Evolutionary conservation across 2,113 vertebrate species (phyloP).

Genomic region (Cavia porcellus): DNA sequence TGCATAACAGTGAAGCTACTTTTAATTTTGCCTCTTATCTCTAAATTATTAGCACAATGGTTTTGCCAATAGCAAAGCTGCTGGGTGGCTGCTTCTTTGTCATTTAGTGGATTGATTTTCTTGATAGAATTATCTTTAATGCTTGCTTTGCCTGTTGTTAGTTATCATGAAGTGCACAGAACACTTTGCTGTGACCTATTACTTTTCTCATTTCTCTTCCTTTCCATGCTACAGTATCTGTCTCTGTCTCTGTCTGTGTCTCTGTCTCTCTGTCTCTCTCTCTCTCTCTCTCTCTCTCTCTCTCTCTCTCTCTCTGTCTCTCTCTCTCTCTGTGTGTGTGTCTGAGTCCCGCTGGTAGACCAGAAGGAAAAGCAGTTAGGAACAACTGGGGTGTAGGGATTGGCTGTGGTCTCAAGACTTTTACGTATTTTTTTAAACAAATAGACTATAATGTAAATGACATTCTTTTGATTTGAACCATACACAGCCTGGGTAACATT

Average conservation of each 20-base stretch:
- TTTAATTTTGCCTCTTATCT: not conserved
- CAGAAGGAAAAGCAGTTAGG: not conserved
- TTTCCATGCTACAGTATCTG: not conserved
- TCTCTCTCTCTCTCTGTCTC: not conserved
- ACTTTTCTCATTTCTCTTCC: not conserved
- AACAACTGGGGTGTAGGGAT: not conserved
- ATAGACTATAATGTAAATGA: not conserved
- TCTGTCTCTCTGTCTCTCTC: not conserved
- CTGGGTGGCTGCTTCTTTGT: not conserved
- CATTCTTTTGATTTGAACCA: not conserved
- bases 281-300: not conserved
- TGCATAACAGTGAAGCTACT: not conserved
- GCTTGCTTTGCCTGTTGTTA: not conserved
- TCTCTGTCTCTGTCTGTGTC: not conserved
- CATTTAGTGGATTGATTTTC: not conserved
- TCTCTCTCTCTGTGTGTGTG: no score
- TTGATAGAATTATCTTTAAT: not conserved
- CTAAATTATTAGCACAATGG: not conserved
- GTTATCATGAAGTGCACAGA: not conserved
- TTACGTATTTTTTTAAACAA: not conserved
- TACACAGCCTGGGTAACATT: not conserved
- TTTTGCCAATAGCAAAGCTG: not conserved
- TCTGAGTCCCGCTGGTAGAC: not conserved
- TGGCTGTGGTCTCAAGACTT: not conserved
- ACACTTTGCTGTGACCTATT: not conserved